Conservation (phyloP, 1,140 invertebrate species). For the Acyrthosiphon pisum region DNA sequence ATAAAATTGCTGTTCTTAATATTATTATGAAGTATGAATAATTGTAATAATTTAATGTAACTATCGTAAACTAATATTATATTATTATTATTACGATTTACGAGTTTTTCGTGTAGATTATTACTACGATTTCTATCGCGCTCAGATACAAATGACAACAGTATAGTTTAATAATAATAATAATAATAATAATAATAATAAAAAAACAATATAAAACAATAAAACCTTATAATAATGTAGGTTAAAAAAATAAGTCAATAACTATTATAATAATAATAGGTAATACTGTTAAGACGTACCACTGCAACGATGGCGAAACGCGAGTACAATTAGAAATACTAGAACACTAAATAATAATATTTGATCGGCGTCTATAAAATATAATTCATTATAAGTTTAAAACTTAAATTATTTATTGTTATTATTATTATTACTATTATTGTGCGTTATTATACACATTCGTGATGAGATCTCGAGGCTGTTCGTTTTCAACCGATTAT, state of each 20-base stretch:
- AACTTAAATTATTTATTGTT: background rate
- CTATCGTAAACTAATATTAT: background rate
- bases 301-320: background rate
- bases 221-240: background rate
- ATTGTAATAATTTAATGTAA: background rate
- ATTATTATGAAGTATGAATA: background rate
- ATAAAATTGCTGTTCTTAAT: background rate
- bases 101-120: background rate
- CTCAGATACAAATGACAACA: background rate
- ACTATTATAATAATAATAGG: background rate
- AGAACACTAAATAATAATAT: background rate
- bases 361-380: background rate
- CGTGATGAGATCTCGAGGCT: background rate
- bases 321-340: background rate
- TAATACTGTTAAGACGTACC: background rate
- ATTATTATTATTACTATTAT: background rate
- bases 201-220: too few species aligned
- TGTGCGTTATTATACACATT: background rate
- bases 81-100: background rate
- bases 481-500: background rate
- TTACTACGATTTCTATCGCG: background rate
- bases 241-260: background rate
- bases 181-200: background rate
- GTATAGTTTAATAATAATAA: too few species aligned
- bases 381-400: background rate